Conservation (phyloP, 2,797 vertebrate species). For the Betta splendens region DNA sequence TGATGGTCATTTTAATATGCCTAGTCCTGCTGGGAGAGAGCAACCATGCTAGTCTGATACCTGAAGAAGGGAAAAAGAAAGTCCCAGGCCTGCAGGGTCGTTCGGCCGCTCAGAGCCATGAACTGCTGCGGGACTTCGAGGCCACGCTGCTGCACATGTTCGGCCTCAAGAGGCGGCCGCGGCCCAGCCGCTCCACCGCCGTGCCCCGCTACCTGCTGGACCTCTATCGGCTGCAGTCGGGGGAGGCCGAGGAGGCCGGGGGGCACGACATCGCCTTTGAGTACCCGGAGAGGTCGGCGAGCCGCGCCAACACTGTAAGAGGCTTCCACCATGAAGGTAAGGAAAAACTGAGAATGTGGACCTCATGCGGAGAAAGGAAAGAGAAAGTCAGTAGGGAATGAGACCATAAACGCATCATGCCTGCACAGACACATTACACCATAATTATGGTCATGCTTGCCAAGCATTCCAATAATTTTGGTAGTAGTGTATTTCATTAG, state of each 20-base stretch:
- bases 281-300: slow-evolving; percentile 94
- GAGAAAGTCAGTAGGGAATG: slow-evolving; percentile 1
- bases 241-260: slow-evolving; percentile 88
- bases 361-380: not conserved
- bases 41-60: slow-evolving; percentile 98
- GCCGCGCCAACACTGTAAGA: slow-evolving; percentile 97
- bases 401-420: slow-evolving; percentile 19
- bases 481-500: slow-evolving; percentile 50
- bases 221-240: slow-evolving; percentile 96
- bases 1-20: slow-evolving; percentile 99
- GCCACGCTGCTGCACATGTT: slow-evolving; percentile 99
- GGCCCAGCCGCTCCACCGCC: slow-evolving; percentile 89
- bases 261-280: slow-evolving; percentile 84
- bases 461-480: slow-evolving; percentile 40
- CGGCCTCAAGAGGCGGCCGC: slow-evolving; percentile 93
- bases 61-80: slow-evolving; percentile 97
- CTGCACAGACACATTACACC: slow-evolving; percentile 27
- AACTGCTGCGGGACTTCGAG: slow-evolving; percentile 98
- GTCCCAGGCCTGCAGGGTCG: slow-evolving; percentile 90
- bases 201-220: slow-evolving; percentile 96
- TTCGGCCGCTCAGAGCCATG: slow-evolving; percentile 94
- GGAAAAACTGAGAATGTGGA: not conserved
- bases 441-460: slow-evolving; percentile 11
- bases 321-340: slow-evolving; percentile 99
- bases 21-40: slow-evolving; percentile 98